These are phyloP conservation scores for Drosophila maculinotata DNA, from an alignment of 2,888 invertebrate species.

Conservation along the genomic window DNA sequence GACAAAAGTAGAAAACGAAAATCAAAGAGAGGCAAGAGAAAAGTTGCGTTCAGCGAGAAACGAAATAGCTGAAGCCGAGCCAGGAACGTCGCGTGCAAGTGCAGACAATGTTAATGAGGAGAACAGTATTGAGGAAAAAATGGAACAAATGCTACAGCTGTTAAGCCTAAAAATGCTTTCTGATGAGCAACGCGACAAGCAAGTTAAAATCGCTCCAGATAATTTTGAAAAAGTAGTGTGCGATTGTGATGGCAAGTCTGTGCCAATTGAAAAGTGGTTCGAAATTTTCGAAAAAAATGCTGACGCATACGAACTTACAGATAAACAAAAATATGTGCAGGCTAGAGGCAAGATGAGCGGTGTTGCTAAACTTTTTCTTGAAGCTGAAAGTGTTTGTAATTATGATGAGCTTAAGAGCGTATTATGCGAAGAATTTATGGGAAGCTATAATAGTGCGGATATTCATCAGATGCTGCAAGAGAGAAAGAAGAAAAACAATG, in stretches of 20 bases:
- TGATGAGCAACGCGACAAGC: not conserved
- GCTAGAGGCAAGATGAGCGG: too few relatives aligned
- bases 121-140: too few relatives aligned
- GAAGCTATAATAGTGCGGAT: slow-evolving; percentile 1
- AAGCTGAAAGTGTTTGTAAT: too few relatives aligned
- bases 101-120: too few relatives aligned
- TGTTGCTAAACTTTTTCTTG: too few relatives aligned
- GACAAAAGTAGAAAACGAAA: too few relatives aligned
- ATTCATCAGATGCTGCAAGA: not conserved
- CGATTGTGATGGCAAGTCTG: slow-evolving; percentile 4
- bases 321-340: slow-evolving; percentile 9
- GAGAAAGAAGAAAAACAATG: not conserved
- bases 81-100: not conserved
- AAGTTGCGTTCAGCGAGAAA: not conserved
- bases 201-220: not conserved
- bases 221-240: slow-evolving; percentile 4
- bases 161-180: too few relatives aligned
- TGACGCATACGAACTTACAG: slow-evolving; percentile 8
- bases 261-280: slow-evolving; percentile 7
- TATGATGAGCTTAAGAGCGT: too few relatives aligned
- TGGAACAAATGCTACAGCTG: too few relatives aligned
- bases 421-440: not conserved
- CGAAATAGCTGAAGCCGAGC: not conserved
- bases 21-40: too few relatives aligned
- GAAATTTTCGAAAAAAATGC: slow-evolving; percentile 14